Base-by-base conservation (phyloP, 2,113 vertebrate genomes). In the Pachyramphus minor region DNA sequence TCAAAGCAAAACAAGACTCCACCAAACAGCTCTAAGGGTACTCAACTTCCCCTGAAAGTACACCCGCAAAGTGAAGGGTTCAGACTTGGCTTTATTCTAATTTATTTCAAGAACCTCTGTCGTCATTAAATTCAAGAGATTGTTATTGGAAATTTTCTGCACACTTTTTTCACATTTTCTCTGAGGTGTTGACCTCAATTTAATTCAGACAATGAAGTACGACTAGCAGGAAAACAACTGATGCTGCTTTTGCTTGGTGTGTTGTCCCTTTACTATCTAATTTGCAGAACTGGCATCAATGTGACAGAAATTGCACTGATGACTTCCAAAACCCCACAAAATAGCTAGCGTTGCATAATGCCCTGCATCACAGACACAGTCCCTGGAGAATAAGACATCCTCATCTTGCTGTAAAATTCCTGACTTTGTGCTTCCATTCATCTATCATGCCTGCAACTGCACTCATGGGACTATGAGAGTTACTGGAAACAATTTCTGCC, bases 181-280 rank as follows among this genome's bases (percentile, higher is more conserved):
- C 47, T 68, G 55, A 88, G 45, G 72, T 88, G 52, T 83, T 83
- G 53, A 87, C 92, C 74, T 89, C 93, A 76, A 76, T 93, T 93
- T 78, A 81, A 60, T 76, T 89, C 62, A 93, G 81, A 68, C 60
- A 86, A 66, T 23, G 31, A 92, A 91, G 60, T 42, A 62, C 0
- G 0, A 49, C 37, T 49, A 75, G 31, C 53, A 84, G 83, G 49
- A 77, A 91, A 93, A 79, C 28, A 87, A 82, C 20, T n/a, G 35
- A 33, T 55, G 30, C 39, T 84, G 7, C 28, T 27, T 90, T 76
- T 74, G 14, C 27, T 63, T 76, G 24, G 12, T 73, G 23, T 42
- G 14, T 31, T 69, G 16, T 81, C 91, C 55, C 49, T 28, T 93
- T 87, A 41, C 64, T 77, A 80, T 81, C 28, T 55, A 77, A 87